These are phyloP conservation scores for Pygoscelis adeliae DNA, from an alignment of 2,113 vertebrate genomes.

Conservation along the genomic window DNA sequence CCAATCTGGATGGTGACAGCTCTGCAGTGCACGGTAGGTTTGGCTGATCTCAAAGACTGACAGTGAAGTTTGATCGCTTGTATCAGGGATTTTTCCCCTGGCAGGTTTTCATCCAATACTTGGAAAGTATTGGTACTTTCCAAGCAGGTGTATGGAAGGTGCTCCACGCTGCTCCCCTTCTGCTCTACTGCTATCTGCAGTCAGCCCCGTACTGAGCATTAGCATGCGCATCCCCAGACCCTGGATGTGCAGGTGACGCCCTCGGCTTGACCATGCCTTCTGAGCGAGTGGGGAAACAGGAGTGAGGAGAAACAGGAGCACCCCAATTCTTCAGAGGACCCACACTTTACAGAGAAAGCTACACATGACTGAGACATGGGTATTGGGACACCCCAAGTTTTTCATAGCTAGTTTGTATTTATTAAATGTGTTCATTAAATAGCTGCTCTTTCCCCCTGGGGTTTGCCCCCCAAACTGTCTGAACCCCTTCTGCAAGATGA, in stretches of 20 bases:
- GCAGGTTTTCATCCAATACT: neutral
- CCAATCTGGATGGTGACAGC: accelerated
- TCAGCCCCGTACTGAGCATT: neutral
- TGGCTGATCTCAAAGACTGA: neutral
- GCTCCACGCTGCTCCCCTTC: too few species aligned
- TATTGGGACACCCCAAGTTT: neutral
- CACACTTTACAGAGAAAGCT: neutral
- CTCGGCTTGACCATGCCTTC: neutral
- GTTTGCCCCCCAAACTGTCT: neutral
- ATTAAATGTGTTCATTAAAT: neutral
- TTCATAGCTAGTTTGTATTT: neutral
- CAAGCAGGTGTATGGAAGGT: neutral
- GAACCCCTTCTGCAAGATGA: neutral
- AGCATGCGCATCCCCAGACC: accelerated
- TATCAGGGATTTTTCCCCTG: neutral
- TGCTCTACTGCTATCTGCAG: neutral
- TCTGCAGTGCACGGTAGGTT: neutral
- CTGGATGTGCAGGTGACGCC: neutral
- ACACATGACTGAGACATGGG: accelerated
- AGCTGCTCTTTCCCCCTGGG: neutral
- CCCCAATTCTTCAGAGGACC: too few species aligned
- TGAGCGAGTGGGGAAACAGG: neutral
- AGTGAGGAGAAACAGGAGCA: neutral
- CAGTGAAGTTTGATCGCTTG: neutral
- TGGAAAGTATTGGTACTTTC: neutral